Evolutionary conservation across 2,888 invertebrate genomes (phyloP).

Genomic region (Gortyna flavago): DNA sequence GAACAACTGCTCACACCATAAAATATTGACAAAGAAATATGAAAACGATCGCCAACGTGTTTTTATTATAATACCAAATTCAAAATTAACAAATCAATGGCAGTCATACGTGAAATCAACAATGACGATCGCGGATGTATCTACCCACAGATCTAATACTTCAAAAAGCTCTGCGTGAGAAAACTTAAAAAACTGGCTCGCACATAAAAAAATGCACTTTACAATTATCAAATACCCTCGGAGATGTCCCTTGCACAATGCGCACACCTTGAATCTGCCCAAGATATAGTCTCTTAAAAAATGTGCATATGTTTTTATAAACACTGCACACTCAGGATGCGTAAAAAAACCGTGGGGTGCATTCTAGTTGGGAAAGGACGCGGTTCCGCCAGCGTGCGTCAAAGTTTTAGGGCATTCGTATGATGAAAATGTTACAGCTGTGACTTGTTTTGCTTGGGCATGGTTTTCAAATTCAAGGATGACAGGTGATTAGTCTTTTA

Average conservation of each 20-base stretch:
- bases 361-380: constrained; percentile 57
- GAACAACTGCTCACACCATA: not conserved
- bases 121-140: constrained; percentile 84
- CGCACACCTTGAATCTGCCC: constrained; percentile 84
- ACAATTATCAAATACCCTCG: constrained; percentile 86
- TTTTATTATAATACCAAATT: constrained; percentile 54
- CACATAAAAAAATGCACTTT: constrained; percentile 86
- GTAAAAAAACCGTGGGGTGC: constrained; percentile 81
- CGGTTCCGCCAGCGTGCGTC: constrained; percentile 68
- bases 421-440: constrained; percentile 1
- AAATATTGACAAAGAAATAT: constrained; percentile 22
- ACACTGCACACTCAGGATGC: constrained; percentile 79
- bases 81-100: constrained; percentile 76
- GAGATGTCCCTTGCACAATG: constrained; percentile 87
- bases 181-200: constrained; percentile 88
- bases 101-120: constrained; percentile 80
- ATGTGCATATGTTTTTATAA: constrained; percentile 90
- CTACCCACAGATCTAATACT: constrained; percentile 88
- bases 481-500: not conserved
- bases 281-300: constrained; percentile 87
- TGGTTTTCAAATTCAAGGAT: not conserved
- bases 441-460: not conserved
- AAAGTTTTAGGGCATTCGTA: constrained; percentile 67
- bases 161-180: constrained; percentile 88
- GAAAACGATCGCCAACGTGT: constrained; percentile 44